phyloP scores from a whole-genome alignment of 2,797 vertebrate species.

The Microchirus variegatus region DNA sequence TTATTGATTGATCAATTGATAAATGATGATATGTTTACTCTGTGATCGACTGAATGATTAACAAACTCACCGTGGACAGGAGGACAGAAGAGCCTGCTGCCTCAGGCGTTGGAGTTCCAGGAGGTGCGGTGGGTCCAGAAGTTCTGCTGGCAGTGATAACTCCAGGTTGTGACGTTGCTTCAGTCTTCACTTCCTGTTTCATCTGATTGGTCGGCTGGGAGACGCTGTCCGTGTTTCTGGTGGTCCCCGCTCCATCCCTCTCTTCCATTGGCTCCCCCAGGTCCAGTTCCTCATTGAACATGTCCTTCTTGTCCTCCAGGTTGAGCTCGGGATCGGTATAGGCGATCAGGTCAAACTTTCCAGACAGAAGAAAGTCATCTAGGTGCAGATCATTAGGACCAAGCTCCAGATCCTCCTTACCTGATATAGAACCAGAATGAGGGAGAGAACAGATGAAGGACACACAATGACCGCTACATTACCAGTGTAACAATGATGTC shows the following conservation, averaged over 20 bases:
- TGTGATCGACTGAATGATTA: neutral
- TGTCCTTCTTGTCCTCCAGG: slow-evolving; percentile 94
- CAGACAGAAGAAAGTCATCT: slow-evolving; percentile 92
- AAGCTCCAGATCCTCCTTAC: slow-evolving; percentile 90
- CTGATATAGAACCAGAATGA: slow-evolving; percentile 29
- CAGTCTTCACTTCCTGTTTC: slow-evolving; percentile 75
- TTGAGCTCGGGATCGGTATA: slow-evolving; percentile 97
- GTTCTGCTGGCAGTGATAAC: slow-evolving; percentile 33
- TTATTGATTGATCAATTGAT: neutral
- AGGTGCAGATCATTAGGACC: slow-evolving; percentile 95
- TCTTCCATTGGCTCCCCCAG: slow-evolving; percentile 80
- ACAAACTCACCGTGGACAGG: slow-evolving; percentile 66
- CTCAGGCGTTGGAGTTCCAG: no score
- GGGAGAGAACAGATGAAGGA: neutral
- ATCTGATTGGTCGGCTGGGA: slow-evolving; percentile 69
- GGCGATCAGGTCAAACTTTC: slow-evolving; percentile 96
- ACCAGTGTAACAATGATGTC: no score
- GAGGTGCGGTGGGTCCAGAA: neutral
- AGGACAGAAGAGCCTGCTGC: slow-evolving; percentile 65
- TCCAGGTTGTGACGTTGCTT: slow-evolving; percentile 39
- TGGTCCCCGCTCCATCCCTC: neutral
- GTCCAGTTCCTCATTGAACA: slow-evolving; percentile 96
- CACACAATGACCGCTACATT: neutral
- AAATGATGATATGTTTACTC: neutral
- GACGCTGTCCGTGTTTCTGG: slow-evolving; percentile 44